These are phyloP conservation scores for Aplocera efformata DNA, from an alignment of 2,888 invertebrate species.

Conservation along the genomic window DNA sequence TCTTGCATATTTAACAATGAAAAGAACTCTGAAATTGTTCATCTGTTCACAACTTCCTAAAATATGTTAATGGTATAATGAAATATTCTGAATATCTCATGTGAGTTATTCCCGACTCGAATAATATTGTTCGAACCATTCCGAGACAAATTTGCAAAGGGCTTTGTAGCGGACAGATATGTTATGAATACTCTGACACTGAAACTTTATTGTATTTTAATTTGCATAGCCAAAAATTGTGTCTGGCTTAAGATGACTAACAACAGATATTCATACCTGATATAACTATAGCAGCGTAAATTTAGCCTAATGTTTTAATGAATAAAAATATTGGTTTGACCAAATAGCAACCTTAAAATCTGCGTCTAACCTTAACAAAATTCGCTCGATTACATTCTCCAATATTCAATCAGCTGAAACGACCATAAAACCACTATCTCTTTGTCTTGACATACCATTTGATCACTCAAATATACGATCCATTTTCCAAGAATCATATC, in stretches of 20 bases:
- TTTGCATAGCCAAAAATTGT: too few species aligned
- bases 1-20: too few species aligned
- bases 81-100: conserved; percentile 7
- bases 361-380: too few species aligned
- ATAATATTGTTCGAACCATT: conserved; percentile 18
- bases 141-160: conserved; percentile 9
- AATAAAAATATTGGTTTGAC: too few species aligned
- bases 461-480: neutral
- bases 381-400: too few species aligned
- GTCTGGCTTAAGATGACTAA: too few species aligned
- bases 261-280: too few species aligned
- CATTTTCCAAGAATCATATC: neutral
- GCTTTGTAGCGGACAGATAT: conserved; percentile 21
- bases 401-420: neutral
- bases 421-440: neutral
- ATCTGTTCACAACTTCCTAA: too few species aligned
- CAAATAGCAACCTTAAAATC: too few species aligned
- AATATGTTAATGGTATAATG: neutral
- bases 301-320: too few species aligned
- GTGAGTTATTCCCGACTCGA: conserved; percentile 11
- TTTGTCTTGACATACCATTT: neutral
- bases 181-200: conserved; percentile 23
- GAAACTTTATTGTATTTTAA: conserved; percentile 17
- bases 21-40: too few species aligned
- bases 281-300: too few species aligned